Base-by-base conservation (phyloP, 2,888 invertebrate genomes). In the Cephus nigrinus region DNA sequence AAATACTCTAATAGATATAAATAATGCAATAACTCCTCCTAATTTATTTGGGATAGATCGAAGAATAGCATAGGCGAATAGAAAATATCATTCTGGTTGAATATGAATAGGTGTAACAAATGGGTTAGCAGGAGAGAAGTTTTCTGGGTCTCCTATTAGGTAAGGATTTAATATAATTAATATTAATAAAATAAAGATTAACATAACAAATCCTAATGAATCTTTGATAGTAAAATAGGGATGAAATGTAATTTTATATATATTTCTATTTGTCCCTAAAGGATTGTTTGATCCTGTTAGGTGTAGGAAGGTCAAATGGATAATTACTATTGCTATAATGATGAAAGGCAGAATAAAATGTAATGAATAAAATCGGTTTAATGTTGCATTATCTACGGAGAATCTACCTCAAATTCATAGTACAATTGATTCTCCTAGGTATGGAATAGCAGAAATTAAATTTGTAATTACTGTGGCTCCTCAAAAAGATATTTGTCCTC, bases 1-100 rank as follows among this genome's bases (percentile, higher is more conserved):
- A 92, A 96, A 92, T 92, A 96, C 94, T 86, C 94, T 87, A 92
- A 96, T 95, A 80, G 95, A 95, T 90, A 94, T 85, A 0, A 94
- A 81, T 92, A 96, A 87, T 0, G 94, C 94, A 86, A 95, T 92
- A 73, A 96, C 96, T 81, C 96, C 96, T 76, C 96, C 95, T 92
- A 96, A 89, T 93, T 96, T 96, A 92, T 95, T 96, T 11, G 96
- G 96, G 79, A 96, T 95, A 69, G 96, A 95, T 36, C 96, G 96
- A 87, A 96, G 84, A 93, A 96, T 96, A 32, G 96, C 95, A 91
- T 96, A 96, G n/a, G 96, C 96, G 93, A 96, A 96, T 93, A 96
- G 90, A 87, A 96, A 97, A 90, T 96, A 96, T 94, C 96, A 96
- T 94, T 97, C 96, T 73, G 96, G 96, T 93, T 96, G 95, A 92